Evolutionary conservation across 2,888 invertebrate species (phyloP).

Genomic region (Cyclophora punctaria): DNA sequence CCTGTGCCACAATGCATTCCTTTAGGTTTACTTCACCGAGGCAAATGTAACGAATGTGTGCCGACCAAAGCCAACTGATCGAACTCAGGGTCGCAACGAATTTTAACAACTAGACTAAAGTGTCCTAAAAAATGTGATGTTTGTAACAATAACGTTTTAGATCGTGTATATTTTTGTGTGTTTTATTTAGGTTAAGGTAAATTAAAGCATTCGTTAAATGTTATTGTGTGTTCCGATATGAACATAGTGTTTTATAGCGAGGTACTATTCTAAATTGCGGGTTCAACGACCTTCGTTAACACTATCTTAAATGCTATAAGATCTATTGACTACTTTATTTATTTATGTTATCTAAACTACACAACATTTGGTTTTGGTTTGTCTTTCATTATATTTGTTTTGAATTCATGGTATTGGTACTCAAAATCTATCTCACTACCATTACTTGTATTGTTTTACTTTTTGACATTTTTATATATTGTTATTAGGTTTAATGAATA

Average conservation of each 20-base stretch:
- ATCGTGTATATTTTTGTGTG: slow-evolving; percentile 71
- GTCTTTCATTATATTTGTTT: no score
- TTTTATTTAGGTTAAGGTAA: slow-evolving; percentile 63
- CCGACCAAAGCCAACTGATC: slow-evolving; percentile 36
- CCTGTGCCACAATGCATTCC: slow-evolving; percentile 54
- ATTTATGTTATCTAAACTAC: no score
- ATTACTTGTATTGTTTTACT: slow-evolving; percentile 48
- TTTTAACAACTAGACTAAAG: slow-evolving; percentile 63
- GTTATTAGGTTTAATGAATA: slow-evolving; percentile 38
- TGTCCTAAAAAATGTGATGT: slow-evolving; percentile 72
- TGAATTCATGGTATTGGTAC: no score
- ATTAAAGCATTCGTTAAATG: slow-evolving; percentile 62
- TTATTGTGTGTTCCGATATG: slow-evolving; percentile 38
- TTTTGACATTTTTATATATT: slow-evolving; percentile 50
- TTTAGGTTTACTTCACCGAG: slow-evolving; percentile 29
- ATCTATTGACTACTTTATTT: no score
- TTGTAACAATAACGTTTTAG: slow-evolving; percentile 72
- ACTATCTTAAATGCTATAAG: slow-evolving; percentile 19
- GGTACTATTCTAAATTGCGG: no score
- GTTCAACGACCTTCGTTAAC: slow-evolving; percentile 22
- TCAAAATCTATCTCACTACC: no score
- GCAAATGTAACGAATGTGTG: slow-evolving; percentile 41
- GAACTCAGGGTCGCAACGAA: slow-evolving; percentile 64
- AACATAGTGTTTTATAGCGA: slow-evolving; percentile 5
- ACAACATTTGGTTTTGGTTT: no score